A percentile compares a stretch with the other conserved stretches of the same genome.
phyloP scores from a whole-genome alignment of 1,140 invertebrate genomes.

The Pogonomyrmex barbatus region DNA sequence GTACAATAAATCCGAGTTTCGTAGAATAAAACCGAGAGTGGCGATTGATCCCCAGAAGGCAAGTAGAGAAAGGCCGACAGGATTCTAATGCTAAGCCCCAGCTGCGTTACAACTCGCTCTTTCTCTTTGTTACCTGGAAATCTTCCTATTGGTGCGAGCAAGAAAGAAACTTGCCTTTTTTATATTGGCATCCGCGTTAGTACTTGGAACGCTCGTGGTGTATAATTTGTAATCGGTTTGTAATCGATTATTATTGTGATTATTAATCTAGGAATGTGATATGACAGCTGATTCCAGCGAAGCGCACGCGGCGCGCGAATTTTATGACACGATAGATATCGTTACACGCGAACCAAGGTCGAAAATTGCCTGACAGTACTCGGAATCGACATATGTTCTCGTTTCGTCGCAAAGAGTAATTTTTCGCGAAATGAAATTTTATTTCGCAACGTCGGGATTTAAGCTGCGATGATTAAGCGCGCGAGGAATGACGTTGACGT shows the following conservation, averaged over 20 bases:
- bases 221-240: not conserved
- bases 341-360: constrained; percentile 15
- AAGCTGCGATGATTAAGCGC: not conserved
- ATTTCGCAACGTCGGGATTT: not conserved
- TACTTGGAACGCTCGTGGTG: not conserved
- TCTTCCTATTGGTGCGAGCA: not conserved
- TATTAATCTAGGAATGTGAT: no score
- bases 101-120: not conserved
- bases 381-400: not conserved
- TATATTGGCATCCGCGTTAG: not conserved
- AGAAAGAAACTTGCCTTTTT: no score
- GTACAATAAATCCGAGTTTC: not conserved
- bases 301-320: not conserved
- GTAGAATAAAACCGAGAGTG: constrained; percentile 1
- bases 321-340: not conserved
- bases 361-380: not conserved
- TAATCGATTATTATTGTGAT: not conserved
- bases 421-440: not conserved
- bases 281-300: not conserved
- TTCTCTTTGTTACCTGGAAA: constrained; percentile 15
- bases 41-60: not conserved
- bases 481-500: not conserved
- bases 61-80: not conserved
- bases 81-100: not conserved
- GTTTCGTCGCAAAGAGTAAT: not conserved